Conservation (phyloP, 2,888 invertebrate species). For the Epicampocera succincta region DNA sequence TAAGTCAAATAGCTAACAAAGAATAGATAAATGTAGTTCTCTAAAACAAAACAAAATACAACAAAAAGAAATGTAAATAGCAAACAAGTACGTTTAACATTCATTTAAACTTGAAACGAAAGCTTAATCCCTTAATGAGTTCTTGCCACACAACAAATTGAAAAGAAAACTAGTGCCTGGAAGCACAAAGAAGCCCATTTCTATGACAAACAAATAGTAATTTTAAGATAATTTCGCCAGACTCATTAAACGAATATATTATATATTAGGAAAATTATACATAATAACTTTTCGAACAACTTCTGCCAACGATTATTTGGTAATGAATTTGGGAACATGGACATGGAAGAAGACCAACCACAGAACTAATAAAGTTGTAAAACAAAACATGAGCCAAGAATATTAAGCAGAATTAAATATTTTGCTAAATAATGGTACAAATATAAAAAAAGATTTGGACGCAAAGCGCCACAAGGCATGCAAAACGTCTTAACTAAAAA, state of each 20-base stretch:
- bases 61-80: conserved; percentile 14
- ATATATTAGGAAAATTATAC: conserved; percentile 1
- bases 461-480: no score
- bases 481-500: no score
- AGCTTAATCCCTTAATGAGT: conserved; percentile 54
- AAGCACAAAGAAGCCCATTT: conserved; percentile 51
- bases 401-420: conserved; percentile 12
- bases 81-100: conserved; percentile 5
- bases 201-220: conserved; percentile 62
- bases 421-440: no score
- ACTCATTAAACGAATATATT: conserved; percentile 37
- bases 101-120: conserved; percentile 43
- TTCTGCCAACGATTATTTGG: conserved; percentile 39
- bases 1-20: conserved; percentile 48
- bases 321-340: conserved; percentile 56
- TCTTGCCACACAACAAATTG: conserved; percentile 5
- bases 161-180: neutral
- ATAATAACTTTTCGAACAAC: neutral
- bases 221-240: conserved; percentile 57
- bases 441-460: no score
- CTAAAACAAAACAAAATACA: conserved; percentile 32
- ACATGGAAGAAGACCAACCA: no score
- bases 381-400: conserved; percentile 36
- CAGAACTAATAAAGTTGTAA: neutral
- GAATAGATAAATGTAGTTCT: no score